Evolutionary conservation across 2,888 invertebrate species (phyloP), one percentile per base, ranked within the genome.

Genomic region (Acleris cristana): DNA sequence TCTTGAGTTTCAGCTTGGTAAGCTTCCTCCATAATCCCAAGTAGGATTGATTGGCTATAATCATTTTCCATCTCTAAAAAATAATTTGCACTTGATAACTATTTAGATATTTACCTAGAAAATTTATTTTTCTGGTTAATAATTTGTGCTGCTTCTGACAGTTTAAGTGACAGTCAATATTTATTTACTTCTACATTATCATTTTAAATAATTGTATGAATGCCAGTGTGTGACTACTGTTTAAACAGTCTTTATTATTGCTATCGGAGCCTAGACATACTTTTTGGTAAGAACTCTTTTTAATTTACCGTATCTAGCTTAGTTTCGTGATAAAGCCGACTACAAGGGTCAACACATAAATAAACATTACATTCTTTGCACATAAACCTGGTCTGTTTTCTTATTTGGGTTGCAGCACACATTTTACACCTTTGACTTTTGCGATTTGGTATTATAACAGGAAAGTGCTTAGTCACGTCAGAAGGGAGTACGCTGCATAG

Each of bases 391-490:
- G 44, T 14, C 44, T 14, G 44, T 44, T 44, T 44, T 44, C 44
- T 44, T 53, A 53, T 53, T 53, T 53, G 26, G 19, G 53, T 53
- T 53, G 53, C 53, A 53, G 53, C 53, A 53, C 53, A 26, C 53
- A 53, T 55, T 55, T 55, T 55, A 55, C 54, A 55, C 34, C 54
- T 34, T 34, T 55, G 54, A 34, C 34, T 55, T 55, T 18, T 55
- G 30, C 54, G 54, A 55, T 55, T 55, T 55, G 54, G 54, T 55
- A 55, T 55, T 30, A n/a, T 34, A 18, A 34, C 30, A 18, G 30
- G 34, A 30, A 55, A 34, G 54, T 34, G 54, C 30, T 34, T 55
- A 55, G 34, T 55, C 54, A 34, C 54, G 10, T 30, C 54, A 55
- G n/a, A n/a, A 34, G 54, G 34, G 16, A 55, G 34, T 54, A 54